Evolutionary conservation across 2,797 vertebrate species (phyloP).

Genomic region (Chaunax sp.): DNA sequence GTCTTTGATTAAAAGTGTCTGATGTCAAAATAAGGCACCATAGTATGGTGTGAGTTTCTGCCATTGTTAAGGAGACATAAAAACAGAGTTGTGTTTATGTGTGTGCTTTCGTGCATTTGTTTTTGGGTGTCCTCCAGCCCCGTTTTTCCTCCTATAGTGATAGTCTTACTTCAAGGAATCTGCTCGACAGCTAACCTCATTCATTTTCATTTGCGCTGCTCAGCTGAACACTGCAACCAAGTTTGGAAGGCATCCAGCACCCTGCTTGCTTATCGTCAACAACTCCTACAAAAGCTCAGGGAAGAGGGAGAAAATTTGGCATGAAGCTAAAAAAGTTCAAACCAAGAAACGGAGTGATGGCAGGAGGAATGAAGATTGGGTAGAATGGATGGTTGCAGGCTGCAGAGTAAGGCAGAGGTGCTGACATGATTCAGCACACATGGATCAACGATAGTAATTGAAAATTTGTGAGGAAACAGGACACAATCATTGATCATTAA

Average conservation of each 20-base stretch:
- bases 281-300: constrained; percentile 59
- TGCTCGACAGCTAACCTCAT: constrained; percentile 58
- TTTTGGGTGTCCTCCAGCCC: constrained; percentile 26
- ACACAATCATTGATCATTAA: constrained; percentile 35
- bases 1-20: neutral
- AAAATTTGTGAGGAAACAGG: constrained; percentile 12
- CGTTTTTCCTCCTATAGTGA: constrained; percentile 50
- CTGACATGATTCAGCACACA: constrained; percentile 35
- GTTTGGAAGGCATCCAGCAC: constrained; percentile 64
- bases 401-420: constrained; percentile 18
- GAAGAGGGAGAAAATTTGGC: constrained; percentile 52
- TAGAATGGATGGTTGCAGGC: constrained; percentile 19
- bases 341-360: constrained; percentile 31
- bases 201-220: constrained; percentile 76
- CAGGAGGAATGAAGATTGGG: constrained; percentile 19
- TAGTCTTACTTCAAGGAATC: constrained; percentile 65
- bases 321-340: constrained; percentile 41
- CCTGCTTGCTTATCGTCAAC: constrained; percentile 66
- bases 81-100: constrained; percentile 1
- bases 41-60: neutral
- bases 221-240: constrained; percentile 60
- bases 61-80: neutral
- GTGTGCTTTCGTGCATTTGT: constrained; percentile 1
- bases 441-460: constrained; percentile 16
- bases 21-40: constrained; percentile 10